Base-by-base conservation (phyloP, 37 sponge, comb jelly and placozoan genomes). In the Spongilla lacustris region DNA sequence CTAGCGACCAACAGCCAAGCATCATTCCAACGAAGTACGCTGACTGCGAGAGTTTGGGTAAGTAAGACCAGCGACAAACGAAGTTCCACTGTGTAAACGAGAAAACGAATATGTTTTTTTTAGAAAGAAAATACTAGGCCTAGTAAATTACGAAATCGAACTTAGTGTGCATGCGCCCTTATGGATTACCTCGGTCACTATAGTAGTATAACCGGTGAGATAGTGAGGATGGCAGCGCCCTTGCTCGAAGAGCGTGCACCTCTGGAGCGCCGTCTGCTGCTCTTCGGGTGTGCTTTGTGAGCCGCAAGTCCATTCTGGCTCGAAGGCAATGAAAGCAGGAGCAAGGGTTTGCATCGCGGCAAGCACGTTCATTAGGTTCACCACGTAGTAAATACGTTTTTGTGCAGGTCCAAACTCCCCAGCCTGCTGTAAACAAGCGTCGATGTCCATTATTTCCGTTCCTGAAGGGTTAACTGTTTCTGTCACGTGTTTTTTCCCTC, bases 61-160 rank as follows among this genome's bases (percentile, higher is more conserved):
- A 33, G 37, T 73, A 67, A 8, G 91, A 81, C 46, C 37, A 24
- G 27, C 83, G 50, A 50, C 91, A 91, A 1, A 86, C 66, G 3
- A 91, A 71, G 29, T 91, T 72, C 92, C 92, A 91, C 92, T 91
- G 80, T n/a, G n/a, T n/a, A 3, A 75, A 29, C 46, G 30, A 49
- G 31, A 30, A 37, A n/a, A 74, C 14, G 29, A 33, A 32, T 27
- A 37, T 27, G 11, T 58, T 10, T 13, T 17, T 41, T 41, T 9
- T 6, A 41, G 6, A 41, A 41, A 41, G 6, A 9, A 6, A 9
- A 41, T 3, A 23, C 30, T n/a, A n/a, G n/a, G n/a, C n/a, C n/a
- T n/a, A n/a, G n/a, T n/a, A n/a, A n/a, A n/a, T n/a, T n/a, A n/a
- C n/a, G n/a, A n/a, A n/a, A n/a, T n/a, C n/a, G n/a, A n/a, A n/a